Base-by-base conservation (phyloP, 2,888 invertebrate genomes). In the Lithosia quadra region DNA sequence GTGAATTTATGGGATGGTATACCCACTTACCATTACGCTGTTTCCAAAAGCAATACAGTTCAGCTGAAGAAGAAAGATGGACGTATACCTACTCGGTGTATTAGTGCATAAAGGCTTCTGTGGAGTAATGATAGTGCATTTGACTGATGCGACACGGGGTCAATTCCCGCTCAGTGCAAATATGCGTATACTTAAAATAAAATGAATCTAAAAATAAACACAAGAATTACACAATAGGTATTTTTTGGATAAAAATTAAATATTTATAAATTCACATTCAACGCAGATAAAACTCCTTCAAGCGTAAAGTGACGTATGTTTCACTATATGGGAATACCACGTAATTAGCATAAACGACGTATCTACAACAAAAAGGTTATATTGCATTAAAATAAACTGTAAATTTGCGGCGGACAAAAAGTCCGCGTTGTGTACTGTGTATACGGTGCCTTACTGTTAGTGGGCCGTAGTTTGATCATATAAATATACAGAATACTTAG, bases 361-460 rank as follows among this genome's bases (percentile, higher is more conserved):
- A 49, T 49, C 49, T 49, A 49, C n/a, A n/a, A n/a, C 9, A 49
- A 49, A 43, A 43, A 43, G 18, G 18, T 43, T 7, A 43, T 1
- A 18, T 15, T 1, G 43, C 43, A 43, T 43, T 43, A 4, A 18
- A 43, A 43, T 15, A 18, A 18, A 43, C 43, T 43, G 43, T 56
- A 56, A 43, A 22, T 3, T 22, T 24, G 22, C 0, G 22, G 15
- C 24, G 43, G n/a, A 22, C 21, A 24, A 18, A 49, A 24, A 24
- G 18, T 60, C 24, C 60, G 39, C 18, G 0, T 8, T 22, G 1
- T 10, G 1, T 18, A 63, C 33, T 55, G 55, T 55, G 34, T 63
- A 24, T 10, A 63, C 53, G 21, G 22, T 15, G 63, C 63, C 36
- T 63, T 63, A 63, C 15, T 53, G 22, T 63, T 10, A 63, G 34